These are phyloP conservation scores for Andrena camellia DNA, from an alignment of 2,888 invertebrate genomes.

Conservation along the genomic window DNA sequence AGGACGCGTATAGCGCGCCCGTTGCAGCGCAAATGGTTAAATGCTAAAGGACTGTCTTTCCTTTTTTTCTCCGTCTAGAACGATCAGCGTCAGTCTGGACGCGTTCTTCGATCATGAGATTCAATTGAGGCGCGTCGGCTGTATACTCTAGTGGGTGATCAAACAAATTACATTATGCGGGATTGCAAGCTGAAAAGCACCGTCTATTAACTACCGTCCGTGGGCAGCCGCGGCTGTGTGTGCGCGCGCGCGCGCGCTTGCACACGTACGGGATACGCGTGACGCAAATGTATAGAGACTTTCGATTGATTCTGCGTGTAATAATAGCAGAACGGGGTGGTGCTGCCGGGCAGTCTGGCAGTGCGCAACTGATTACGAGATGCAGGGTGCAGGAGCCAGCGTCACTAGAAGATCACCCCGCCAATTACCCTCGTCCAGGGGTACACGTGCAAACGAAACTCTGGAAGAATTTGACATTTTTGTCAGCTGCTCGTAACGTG, in stretches of 20 bases:
- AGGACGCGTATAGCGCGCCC: too few species aligned
- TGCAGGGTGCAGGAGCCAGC: slow-evolving; percentile 37
- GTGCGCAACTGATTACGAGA: slow-evolving; percentile 64
- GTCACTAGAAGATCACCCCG: slow-evolving; percentile 26
- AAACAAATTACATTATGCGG: slow-evolving; percentile 70
- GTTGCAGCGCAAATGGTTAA: too few species aligned
- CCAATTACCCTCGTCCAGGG: slow-evolving; percentile 20
- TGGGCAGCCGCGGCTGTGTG: slow-evolving; percentile 24
- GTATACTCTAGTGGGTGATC: slow-evolving; percentile 63
- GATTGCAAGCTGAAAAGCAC: slow-evolving; percentile 63
- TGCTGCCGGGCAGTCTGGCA: slow-evolving; percentile 71
- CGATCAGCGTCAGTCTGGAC: slow-evolving; percentile 41
- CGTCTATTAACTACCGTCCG: slow-evolving; percentile 55
- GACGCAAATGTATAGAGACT: slow-evolving; percentile 68
- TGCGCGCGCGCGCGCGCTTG: slow-evolving; percentile 47
- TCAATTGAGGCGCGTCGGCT: slow-evolving; percentile 68
- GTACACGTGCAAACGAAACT: not conserved
- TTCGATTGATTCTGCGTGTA: slow-evolving; percentile 73
- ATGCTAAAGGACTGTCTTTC: not conserved
- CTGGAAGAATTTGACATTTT: too few species aligned
- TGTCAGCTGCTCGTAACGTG: too few species aligned
- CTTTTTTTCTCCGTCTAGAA: slow-evolving; percentile 26
- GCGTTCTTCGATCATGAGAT: slow-evolving; percentile 56
- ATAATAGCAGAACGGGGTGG: slow-evolving; percentile 69
- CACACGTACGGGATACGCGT: slow-evolving; percentile 62